These are phyloP conservation scores for Nothocercus julius DNA, from an alignment of 2,113 vertebrate genomes.

Conservation along the genomic window DNA sequence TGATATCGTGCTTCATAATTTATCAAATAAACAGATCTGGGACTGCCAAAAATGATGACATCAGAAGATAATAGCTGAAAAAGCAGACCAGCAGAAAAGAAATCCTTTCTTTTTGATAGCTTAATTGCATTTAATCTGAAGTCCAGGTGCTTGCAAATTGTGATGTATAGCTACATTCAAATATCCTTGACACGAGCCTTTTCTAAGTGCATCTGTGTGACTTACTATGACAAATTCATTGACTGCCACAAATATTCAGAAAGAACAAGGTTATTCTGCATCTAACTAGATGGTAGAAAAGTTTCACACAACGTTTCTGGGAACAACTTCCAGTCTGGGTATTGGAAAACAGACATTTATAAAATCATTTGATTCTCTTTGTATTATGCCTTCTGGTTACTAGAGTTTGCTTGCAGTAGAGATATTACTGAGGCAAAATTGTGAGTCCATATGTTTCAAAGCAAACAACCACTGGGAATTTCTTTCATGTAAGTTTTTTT, in stretches of 20 bases:
- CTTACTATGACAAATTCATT: not conserved
- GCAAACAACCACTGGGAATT: not conserved
- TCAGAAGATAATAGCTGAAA: not conserved
- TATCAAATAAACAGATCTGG: not conserved
- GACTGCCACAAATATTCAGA: not conserved
- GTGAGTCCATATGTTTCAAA: not conserved
- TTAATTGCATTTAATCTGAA: not conserved
- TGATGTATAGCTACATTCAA: not conserved
- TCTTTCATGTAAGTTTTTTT: not conserved
- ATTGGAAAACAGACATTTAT: not conserved
- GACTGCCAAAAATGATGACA: not conserved
- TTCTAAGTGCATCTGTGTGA: not conserved
- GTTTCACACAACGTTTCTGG: not conserved
- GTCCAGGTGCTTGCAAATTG: not conserved
- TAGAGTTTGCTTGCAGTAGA: not conserved
- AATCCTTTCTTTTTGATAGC: not conserved
- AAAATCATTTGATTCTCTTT: not conserved
- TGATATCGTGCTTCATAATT: not conserved
- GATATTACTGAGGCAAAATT: not conserved
- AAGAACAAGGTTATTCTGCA: not conserved
- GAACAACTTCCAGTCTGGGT: not conserved
- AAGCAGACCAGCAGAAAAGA: not conserved
- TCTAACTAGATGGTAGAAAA: not conserved
- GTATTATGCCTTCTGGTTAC: not conserved
- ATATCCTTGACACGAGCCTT: not conserved